Evolutionary conservation across 2,797 vertebrate genomes (phyloP).

Genomic region (Neomorphus geoffroyi): DNA sequence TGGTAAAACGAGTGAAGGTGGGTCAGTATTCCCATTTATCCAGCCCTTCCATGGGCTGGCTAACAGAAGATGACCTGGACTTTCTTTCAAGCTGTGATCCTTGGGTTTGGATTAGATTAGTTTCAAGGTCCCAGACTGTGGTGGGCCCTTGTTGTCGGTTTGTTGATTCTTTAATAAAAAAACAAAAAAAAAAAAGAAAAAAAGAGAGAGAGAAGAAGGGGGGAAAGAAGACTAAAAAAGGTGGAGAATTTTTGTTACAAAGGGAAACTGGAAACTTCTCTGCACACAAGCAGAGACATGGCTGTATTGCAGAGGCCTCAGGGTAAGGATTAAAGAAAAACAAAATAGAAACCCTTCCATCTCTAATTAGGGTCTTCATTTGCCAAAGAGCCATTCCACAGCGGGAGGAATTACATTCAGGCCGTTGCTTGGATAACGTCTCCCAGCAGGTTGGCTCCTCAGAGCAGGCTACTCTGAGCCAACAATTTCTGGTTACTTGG

Average conservation of each 20-base stretch:
- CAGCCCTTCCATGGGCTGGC: neutral
- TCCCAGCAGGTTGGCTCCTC: constrained; percentile 79
- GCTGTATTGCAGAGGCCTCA: constrained; percentile 74
- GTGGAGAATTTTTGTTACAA: constrained; percentile 74
- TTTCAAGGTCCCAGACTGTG: constrained; percentile 49
- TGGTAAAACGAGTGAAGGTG: neutral
- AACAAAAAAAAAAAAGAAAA: neutral
- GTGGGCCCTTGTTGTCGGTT: constrained; percentile 61
- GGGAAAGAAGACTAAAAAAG: neutral
- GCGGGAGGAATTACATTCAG: constrained; percentile 77
- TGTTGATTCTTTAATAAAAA: constrained; percentile 51
- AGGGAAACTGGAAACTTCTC: constrained; percentile 79
- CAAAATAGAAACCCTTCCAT: constrained; percentile 80
- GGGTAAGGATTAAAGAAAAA: constrained; percentile 82
- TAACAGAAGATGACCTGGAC: constrained; percentile 8
- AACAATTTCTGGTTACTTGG: constrained; percentile 76
- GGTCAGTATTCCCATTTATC: neutral
- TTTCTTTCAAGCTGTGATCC: neutral
- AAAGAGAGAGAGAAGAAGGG: neutral
- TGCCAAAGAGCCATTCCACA: constrained; percentile 81
- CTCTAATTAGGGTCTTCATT: constrained; percentile 84
- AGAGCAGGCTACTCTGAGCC: constrained; percentile 67
- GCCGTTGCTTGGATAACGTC: constrained; percentile 77
- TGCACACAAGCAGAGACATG: constrained; percentile 79
- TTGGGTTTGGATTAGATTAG: constrained; percentile 42